Base-by-base conservation (phyloP, 2,888 invertebrate species). In the Teleogryllus oceanicus region DNA sequence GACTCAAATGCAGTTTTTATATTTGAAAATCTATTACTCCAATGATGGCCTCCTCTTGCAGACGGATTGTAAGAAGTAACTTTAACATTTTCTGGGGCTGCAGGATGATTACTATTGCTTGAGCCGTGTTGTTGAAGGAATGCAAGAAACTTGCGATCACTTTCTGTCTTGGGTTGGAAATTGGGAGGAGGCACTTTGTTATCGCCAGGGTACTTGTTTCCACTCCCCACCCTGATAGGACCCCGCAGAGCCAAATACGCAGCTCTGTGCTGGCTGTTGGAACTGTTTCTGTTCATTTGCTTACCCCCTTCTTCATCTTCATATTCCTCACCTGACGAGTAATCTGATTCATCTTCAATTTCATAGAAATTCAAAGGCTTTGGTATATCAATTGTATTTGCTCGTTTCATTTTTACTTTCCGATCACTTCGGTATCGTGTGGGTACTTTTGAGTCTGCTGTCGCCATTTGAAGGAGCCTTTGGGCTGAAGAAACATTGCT, bases 351-450 rank as follows among this genome's bases (percentile, higher is more conserved):
- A 24, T 84, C 84, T 75, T 83, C 82, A 16, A 83, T 83, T 37
- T 85, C 84, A 78, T 85, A 85, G 85, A 77, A 88, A 88, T 85
- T 91, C 87, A 89, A 83, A 0, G 92, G 91, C 84, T 94, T 94
- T 0, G 95, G 95, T 85, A 96, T 95, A 85, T 96, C 95, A 82
- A 96, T 94, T 2, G 96, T 96, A 84, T 96, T 96, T 5, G 96
- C 95, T 20, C 96, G 90, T 87, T 95, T 96, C 92, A 96, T 94
- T 84, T 93, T 92, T 49, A 92, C 88, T 85, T 94, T 94, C 84
- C 93, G 93, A 82, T 89, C 90, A 83, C 77, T 16, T 16, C 79
- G 81, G 62, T 78, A 74, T 49, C 78, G 62, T 74, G 76, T 74
- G 75, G 74, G 24, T 50, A 78, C 82, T 76, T 83, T 83, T 10